Conservation (phyloP, 2,888 invertebrate species). For the Eupithecia insigniata region DNA sequence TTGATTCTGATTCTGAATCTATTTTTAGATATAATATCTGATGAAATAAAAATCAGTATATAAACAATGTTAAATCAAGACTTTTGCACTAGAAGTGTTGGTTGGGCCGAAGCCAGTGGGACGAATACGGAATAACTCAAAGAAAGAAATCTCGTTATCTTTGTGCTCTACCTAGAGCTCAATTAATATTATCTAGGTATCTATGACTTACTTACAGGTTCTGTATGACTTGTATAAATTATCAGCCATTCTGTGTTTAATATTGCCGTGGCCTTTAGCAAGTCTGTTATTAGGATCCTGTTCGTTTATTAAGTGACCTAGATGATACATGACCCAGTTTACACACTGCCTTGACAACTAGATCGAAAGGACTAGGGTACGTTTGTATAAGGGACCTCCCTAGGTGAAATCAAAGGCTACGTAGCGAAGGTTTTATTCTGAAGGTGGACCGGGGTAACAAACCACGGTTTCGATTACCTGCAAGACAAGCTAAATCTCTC, state of each 20-base stretch:
- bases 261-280: conserved; percentile 2
- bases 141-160: not conserved
- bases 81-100: no score
- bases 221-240: not conserved
- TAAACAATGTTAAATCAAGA: no score
- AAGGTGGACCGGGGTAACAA: no score
- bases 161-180: not conserved
- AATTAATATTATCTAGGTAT: not conserved
- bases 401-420: not conserved
- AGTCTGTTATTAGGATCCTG: not conserved
- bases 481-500: no score
- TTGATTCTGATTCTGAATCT: no score
- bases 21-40: no score
- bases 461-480: no score
- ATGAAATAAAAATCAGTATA: no score
- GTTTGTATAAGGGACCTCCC: not conserved
- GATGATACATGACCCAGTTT: not conserved
- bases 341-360: not conserved
- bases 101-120: no score
- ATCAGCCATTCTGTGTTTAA: not conserved
- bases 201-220: no score
- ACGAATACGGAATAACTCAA: no score
- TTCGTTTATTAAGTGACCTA: not conserved
- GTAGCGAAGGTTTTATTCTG: no score
- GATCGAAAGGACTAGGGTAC: not conserved